Evolutionary conservation across 2,888 invertebrate species (phyloP).

Genomic region (Bibio marci): DNA sequence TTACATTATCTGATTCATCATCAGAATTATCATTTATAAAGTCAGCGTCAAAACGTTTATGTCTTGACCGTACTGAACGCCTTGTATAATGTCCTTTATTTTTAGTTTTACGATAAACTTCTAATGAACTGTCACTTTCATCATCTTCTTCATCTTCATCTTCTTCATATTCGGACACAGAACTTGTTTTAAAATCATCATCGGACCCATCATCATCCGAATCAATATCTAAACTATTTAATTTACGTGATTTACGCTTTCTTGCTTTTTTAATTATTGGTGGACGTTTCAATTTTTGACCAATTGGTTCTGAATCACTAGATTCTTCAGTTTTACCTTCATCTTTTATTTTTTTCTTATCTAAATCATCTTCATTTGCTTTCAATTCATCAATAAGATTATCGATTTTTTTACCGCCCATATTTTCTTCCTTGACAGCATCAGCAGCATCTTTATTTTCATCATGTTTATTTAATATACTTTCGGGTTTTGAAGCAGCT

Average conservation of each 20-base stretch:
- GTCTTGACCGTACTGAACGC: conserved; percentile 29
- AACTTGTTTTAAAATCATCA: conserved; percentile 74
- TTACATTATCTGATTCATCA: conserved; percentile 25
- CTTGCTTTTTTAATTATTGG: conserved; percentile 17
- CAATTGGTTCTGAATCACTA: conserved; percentile 24
- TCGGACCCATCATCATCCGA: conserved; percentile 73
- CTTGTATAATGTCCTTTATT: conserved; percentile 31
- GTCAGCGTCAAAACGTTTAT: conserved; percentile 19
- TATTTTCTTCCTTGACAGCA: too few species aligned
- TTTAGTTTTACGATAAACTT: conserved; percentile 28
- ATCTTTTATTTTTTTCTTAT: conserved; percentile 13
- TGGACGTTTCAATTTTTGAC: conserved; percentile 14
- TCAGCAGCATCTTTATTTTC: too few species aligned
- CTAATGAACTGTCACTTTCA: conserved; percentile 36
- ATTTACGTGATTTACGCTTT: conserved; percentile 60
- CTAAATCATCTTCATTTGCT: conserved; percentile 17
- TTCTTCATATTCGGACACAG: conserved; percentile 38
- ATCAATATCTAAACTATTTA: conserved; percentile 66
- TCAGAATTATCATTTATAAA: conserved; percentile 38
- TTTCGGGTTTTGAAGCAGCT: too few species aligned
- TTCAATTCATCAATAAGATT: conserved; percentile 11
- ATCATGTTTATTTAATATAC: too few species aligned
- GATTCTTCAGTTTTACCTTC: conserved; percentile 9
- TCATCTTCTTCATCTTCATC: conserved; percentile 23
- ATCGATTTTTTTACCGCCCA: conserved; percentile 22